Percentiles rank a stretch among this genome's conserved stretches.
Conservation (phyloP, 2,113 vertebrate genomes). For the Hemibagrus wyckioides region DNA sequence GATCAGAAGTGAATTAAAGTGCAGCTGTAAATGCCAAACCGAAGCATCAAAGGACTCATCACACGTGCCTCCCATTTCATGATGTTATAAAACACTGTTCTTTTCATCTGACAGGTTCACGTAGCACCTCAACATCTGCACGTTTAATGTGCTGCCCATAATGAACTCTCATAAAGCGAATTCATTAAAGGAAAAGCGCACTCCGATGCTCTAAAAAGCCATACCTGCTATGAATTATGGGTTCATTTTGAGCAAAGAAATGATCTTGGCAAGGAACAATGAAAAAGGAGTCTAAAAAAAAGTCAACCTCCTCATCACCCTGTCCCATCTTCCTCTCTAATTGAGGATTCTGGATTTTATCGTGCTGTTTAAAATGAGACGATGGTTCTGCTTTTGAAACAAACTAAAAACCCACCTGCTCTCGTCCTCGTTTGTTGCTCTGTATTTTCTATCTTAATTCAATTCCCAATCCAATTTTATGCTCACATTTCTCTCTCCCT, state of each 20-base stretch:
- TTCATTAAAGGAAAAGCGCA: constrained; percentile 8
- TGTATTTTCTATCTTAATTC: not conserved
- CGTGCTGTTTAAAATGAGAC: not conserved
- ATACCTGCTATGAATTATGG: constrained; percentile 13
- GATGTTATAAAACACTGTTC: constrained; percentile 1
- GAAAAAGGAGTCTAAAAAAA: not conserved
- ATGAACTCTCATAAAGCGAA: constrained; percentile 7
- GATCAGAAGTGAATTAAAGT: not conserved
- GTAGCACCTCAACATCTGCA: not conserved
- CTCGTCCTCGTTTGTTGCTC: not conserved
- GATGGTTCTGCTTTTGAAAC: not conserved
- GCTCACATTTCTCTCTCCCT: not conserved
- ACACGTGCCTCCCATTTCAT: constrained; percentile 2
- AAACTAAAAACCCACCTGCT: not conserved
- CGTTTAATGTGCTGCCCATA: constrained; percentile 8
- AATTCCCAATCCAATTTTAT: constrained; percentile 3
- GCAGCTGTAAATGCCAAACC: not conserved
- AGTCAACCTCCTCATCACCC: not conserved
- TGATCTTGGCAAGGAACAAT: not conserved
- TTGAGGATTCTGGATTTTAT: constrained; percentile 6
- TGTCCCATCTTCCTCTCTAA: not conserved
- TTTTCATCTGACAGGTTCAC: not conserved
- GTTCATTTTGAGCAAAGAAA: not conserved
- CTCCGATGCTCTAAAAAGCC: not conserved
- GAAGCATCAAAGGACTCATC: not conserved